Conservation (phyloP, 2,888 invertebrate species). For the Philhelius pedissequus region DNA sequence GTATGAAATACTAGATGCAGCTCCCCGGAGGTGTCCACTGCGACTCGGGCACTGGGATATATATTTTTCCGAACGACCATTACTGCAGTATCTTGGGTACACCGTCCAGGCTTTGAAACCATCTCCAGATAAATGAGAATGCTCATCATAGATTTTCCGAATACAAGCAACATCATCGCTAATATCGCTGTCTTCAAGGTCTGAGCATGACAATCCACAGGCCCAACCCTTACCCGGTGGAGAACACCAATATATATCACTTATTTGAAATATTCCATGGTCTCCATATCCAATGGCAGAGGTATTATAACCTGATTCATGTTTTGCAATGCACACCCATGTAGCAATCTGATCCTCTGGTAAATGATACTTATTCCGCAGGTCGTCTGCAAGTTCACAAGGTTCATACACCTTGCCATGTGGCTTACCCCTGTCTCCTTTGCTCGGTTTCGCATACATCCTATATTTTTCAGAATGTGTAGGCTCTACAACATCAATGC, state of each 20-base stretch:
- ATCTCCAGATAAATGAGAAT: conserved; percentile 84
- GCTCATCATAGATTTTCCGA: conserved; percentile 83
- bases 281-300: conserved; percentile 83
- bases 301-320: conserved; percentile 84
- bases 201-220: conserved; percentile 83
- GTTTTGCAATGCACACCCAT: conserved; percentile 86
- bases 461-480: not conserved
- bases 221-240: conserved; percentile 81
- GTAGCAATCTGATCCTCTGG: conserved; percentile 80
- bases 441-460: not conserved
- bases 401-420: conserved; percentile 82
- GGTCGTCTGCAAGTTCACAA: conserved; percentile 85
- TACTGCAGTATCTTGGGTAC: conserved; percentile 74
- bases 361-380: conserved; percentile 80
- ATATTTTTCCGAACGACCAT: conserved; percentile 74
- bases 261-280: conserved; percentile 87
- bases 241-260: conserved; percentile 85
- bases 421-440: not conserved
- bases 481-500: conserved; percentile 27
- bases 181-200: conserved; percentile 85
- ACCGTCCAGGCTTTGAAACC: conserved; percentile 82
- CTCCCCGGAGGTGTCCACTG: not conserved
- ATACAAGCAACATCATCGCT: conserved; percentile 85
- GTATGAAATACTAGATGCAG: not conserved
- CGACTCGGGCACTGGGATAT: conserved; percentile 73